Evolutionary conservation across 2,888 invertebrate genomes (phyloP).

Genomic region (Macaria liturata): DNA sequence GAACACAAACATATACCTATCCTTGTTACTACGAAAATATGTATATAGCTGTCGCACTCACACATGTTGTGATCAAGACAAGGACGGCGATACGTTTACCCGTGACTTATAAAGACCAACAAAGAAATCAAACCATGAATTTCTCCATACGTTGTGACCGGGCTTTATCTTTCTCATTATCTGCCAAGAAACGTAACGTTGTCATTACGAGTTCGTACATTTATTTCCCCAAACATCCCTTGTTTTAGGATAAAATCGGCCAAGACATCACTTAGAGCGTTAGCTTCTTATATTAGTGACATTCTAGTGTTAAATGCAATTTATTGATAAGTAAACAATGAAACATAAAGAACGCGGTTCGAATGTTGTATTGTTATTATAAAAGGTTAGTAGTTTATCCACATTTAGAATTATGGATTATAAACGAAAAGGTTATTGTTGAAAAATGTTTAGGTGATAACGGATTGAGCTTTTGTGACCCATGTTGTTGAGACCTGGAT

Average conservation of each 20-base stretch:
- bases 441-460: conserved; percentile 80
- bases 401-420: conserved; percentile 74
- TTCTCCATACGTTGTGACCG: too few relatives aligned
- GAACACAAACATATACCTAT: too few relatives aligned
- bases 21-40: too few relatives aligned
- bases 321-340: conserved; percentile 63
- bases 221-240: conserved; percentile 22
- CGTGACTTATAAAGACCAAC: too few relatives aligned
- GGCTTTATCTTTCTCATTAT: conserved; percentile 13
- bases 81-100: too few relatives aligned
- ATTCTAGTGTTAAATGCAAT: conserved; percentile 74
- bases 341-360: conserved; percentile 69
- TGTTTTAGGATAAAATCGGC: conserved; percentile 55
- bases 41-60: too few relatives aligned
- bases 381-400: conserved; percentile 78
- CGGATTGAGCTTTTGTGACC: conserved; percentile 78
- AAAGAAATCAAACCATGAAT: too few relatives aligned
- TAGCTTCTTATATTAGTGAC: conserved; percentile 83
- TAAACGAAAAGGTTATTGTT: conserved; percentile 78
- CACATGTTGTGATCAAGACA: too few relatives aligned
- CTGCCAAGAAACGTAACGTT: conserved; percentile 36
- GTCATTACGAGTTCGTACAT: conserved; percentile 27
- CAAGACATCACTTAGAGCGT: conserved; percentile 60
- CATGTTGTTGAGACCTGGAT: conserved; percentile 70
- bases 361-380: conserved; percentile 80